Percentiles rank a stretch among this genome's conserved stretches.
Evolutionary conservation across 2,797 vertebrate genomes (phyloP).

Genomic region (Leuciscus waleckii): DNA sequence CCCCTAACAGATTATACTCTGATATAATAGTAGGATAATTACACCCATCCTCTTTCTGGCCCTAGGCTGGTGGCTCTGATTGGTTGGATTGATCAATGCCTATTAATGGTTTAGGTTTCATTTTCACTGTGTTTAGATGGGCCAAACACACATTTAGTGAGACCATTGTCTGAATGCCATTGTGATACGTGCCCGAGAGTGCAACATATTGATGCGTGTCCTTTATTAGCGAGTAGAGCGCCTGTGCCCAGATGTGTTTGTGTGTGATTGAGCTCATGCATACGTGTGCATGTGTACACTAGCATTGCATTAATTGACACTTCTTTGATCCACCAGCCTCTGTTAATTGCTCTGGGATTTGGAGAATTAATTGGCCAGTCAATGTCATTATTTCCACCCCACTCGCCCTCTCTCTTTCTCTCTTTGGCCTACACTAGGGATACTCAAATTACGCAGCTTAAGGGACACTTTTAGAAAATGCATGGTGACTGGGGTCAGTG

Average conservation of each 20-base stretch:
- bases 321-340: constrained; percentile 45
- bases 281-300: not conserved
- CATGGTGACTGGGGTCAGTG: not conserved
- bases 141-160: not conserved
- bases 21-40: constrained; percentile 39
- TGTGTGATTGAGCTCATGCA: not conserved
- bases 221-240: not conserved
- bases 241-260: not conserved
- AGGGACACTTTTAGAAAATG: constrained; percentile 7
- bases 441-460: not conserved
- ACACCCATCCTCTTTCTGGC: not conserved
- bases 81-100: constrained; percentile 32
- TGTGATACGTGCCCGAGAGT: not conserved
- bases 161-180: not conserved
- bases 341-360: constrained; percentile 60
- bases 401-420: not conserved
- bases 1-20: constrained; percentile 3
- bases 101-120: constrained; percentile 42
- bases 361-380: constrained; percentile 55
- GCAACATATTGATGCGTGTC: not conserved
- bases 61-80: not conserved
- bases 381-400: constrained; percentile 45
- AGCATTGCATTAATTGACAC: constrained; percentile 45
- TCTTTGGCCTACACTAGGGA: constrained; percentile 14
- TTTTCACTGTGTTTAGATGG: constrained; percentile 1